phyloP scores from a whole-genome alignment of 2,113 vertebrate genomes.

The Orientallactaga bullata region DNA sequence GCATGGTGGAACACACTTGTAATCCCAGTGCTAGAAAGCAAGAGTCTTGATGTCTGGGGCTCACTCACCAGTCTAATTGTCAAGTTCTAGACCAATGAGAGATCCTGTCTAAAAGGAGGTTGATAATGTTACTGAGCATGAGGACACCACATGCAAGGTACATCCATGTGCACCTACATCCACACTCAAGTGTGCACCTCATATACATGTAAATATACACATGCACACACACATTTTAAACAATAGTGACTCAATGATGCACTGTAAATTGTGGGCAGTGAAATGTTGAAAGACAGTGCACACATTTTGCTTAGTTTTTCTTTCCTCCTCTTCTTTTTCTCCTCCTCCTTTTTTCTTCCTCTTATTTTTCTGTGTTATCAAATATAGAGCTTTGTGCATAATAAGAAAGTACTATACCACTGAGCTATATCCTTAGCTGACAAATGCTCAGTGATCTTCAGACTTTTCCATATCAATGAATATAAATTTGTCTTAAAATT shows the following conservation, averaged over 20 bases:
- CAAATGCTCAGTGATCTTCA: not conserved
- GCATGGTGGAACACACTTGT: too few relatives aligned
- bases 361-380: not conserved
- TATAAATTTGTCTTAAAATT: not conserved
- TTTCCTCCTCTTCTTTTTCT: too few relatives aligned
- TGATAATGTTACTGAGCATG: too few relatives aligned
- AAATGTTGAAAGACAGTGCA: not conserved
- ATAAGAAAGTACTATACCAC: not conserved
- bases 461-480: not conserved
- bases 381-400: not conserved
- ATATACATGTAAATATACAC: too few relatives aligned
- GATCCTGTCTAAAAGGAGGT: too few relatives aligned
- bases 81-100: too few relatives aligned
- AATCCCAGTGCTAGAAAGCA: too few relatives aligned
- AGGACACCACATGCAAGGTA: too few relatives aligned
- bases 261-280: not conserved
- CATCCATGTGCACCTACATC: too few relatives aligned
- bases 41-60: too few relatives aligned
- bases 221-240: not conserved
- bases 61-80: too few relatives aligned
- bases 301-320: slow-evolving; percentile 17
- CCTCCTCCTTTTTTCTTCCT: not conserved
- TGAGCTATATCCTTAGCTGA: not conserved
- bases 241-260: not conserved
- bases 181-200: too few relatives aligned